These are phyloP conservation scores for Amphiprion clarkii DNA, from an alignment of 2,797 vertebrate genomes.

Conservation along the genomic window DNA sequence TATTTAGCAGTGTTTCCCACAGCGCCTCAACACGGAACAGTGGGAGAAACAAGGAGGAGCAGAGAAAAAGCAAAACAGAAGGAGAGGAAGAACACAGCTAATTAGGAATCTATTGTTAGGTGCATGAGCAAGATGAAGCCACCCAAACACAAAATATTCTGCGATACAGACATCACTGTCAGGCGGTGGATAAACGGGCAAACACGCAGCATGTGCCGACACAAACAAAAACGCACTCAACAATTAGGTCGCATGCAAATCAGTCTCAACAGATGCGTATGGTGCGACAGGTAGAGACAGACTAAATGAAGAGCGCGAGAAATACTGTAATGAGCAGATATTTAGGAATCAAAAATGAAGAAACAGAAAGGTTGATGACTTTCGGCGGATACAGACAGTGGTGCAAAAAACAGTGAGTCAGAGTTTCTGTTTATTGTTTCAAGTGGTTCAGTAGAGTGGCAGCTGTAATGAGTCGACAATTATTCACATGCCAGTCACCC, in stretches of 20 bases:
- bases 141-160: constrained; percentile 68
- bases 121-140: constrained; percentile 65
- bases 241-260: constrained; percentile 78
- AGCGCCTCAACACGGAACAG: constrained; percentile 63
- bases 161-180: constrained; percentile 63
- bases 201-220: constrained; percentile 18
- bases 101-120: constrained; percentile 85
- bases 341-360: constrained; percentile 44
- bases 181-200: constrained; percentile 39
- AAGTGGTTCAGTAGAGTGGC: constrained; percentile 61
- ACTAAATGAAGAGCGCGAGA: constrained; percentile 16
- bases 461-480: constrained; percentile 67
- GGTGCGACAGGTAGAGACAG: constrained; percentile 52
- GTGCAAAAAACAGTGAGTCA: constrained; percentile 55
- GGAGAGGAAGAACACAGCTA: constrained; percentile 79
- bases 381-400: constrained; percentile 22
- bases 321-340: constrained; percentile 6
- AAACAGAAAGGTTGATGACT: constrained; percentile 50
- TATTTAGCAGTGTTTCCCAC: constrained; percentile 84
- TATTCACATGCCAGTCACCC: constrained; percentile 70
- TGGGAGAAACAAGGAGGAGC: constrained; percentile 68
- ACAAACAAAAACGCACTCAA: constrained; percentile 33
- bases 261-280: constrained; percentile 47
- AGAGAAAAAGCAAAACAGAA: constrained; percentile 71
- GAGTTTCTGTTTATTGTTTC: constrained; percentile 64